A percentile compares a stretch with the other conserved stretches of the same genome.
Evolutionary conservation across 2,797 vertebrate genomes (phyloP).

Genomic region (Discoglossus pictus): DNA sequence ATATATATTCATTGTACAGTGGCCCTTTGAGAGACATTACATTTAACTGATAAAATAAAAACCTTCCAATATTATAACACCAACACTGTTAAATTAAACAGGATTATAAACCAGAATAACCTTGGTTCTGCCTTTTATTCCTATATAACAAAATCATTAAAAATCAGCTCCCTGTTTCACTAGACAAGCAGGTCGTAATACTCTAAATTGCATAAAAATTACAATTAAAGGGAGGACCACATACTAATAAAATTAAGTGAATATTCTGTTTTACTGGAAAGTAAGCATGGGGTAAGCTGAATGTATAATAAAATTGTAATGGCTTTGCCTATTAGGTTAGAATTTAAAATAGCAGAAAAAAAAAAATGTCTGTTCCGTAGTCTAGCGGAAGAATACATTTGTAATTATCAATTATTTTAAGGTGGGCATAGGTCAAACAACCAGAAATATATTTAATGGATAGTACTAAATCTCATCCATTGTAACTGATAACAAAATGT

Average conservation of each 20-base stretch:
- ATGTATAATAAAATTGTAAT: conserved; percentile 45
- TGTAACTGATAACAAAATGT: conserved; percentile 43
- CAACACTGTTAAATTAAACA: too few relatives aligned
- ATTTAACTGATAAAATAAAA: too few relatives aligned
- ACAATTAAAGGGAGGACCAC: conserved; percentile 21
- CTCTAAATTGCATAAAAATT: too few relatives aligned
- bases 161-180: too few relatives aligned
- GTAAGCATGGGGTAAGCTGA: conserved; percentile 30
- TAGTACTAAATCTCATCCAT: conserved; percentile 24
- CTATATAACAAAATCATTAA: too few relatives aligned
- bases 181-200: too few relatives aligned
- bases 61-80: too few relatives aligned
- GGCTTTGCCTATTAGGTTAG: conserved; percentile 34
- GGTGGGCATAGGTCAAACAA: conserved; percentile 43
- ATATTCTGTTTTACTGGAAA: conserved; percentile 42
- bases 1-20: too few relatives aligned
- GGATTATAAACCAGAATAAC: too few relatives aligned
- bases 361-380: neutral
- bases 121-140: too few relatives aligned
- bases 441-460: conserved; percentile 39
- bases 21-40: too few relatives aligned
- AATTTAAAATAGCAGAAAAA: conserved; percentile 14
- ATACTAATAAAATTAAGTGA: conserved; percentile 44
- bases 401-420: conserved; percentile 49
- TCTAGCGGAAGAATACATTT: conserved; percentile 31